Evolutionary conservation across 2,113 vertebrate species (phyloP).

Genomic region (Gulo gulo): DNA sequence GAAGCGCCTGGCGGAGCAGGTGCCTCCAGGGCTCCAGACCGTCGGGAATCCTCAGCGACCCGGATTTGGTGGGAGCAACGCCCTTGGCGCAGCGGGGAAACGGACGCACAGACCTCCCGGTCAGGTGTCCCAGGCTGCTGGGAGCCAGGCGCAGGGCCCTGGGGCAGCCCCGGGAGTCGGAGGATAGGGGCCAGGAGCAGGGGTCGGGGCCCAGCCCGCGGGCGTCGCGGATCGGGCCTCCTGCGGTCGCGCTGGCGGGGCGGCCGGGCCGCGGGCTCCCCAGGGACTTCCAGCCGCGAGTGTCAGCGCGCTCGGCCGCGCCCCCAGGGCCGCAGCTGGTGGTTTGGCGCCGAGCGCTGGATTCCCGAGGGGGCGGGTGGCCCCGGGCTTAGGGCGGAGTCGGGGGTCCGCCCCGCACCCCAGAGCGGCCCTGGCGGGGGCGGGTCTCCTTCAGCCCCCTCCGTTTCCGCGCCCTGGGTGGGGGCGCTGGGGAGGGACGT

Average conservation of each 20-base stretch:
- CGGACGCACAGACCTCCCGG: background rate
- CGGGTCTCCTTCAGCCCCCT: background rate
- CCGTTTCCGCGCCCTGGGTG: accelerated
- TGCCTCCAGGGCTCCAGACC: background rate
- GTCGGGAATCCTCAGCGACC: accelerated
- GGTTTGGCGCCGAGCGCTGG: background rate
- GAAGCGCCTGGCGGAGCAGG: accelerated
- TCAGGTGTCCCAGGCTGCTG: background rate
- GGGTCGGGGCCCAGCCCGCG: too few species aligned
- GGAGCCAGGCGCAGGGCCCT: background rate
- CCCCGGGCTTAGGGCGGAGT: background rate
- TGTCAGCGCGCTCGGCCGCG: background rate
- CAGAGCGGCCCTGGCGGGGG: background rate
- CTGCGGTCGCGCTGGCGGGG: background rate
- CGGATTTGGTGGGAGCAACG: background rate
- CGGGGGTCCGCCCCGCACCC: background rate
- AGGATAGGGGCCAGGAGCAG: background rate
- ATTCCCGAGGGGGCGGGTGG: background rate
- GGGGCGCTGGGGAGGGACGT: too few species aligned
- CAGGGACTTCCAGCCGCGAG: background rate
- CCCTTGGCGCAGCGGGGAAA: background rate
- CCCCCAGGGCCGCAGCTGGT: background rate
- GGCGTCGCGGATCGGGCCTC: too few species aligned
- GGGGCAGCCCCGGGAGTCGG: background rate
- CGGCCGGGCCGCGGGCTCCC: too few species aligned